phyloP scores from a whole-genome alignment of 2,888 invertebrate genomes.

The Ectemnius cavifrons region DNA sequence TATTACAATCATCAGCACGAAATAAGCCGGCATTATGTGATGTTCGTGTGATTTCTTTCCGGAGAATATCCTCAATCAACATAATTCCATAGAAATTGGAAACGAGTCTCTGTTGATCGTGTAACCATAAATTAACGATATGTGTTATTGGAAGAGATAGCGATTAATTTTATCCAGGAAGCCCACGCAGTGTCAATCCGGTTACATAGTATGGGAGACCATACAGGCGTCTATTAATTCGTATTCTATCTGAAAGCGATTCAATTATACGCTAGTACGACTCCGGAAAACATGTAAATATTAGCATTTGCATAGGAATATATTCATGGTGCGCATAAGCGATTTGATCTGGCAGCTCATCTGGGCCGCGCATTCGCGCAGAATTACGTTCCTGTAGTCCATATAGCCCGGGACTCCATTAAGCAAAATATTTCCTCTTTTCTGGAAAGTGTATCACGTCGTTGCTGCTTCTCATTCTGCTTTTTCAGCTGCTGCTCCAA shows the following conservation, averaged over 20 bases:
- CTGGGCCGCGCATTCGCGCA: not conserved
- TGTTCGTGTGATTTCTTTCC: no score
- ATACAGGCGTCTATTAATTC: slow-evolving; percentile 20
- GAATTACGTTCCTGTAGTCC: no score
- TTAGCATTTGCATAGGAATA: slow-evolving; percentile 7
- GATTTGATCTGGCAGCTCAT: not conserved
- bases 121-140: not conserved
- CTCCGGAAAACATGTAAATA: not conserved
- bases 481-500: not conserved
- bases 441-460: not conserved
- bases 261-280: slow-evolving; percentile 17
- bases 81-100: no score
- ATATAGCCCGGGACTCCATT: not conserved
- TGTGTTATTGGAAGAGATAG: no score
- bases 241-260: slow-evolving; percentile 11
- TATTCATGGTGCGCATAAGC: not conserved
- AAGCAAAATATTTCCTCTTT: slow-evolving; percentile 1
- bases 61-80: no score
- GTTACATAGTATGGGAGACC: slow-evolving; percentile 8
- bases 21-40: no score
- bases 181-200: no score
- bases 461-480: no score
- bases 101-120: no score
- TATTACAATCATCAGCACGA: not conserved
- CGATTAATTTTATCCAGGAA: no score